A percentile compares a stretch with the other conserved stretches of the same genome.
These are phyloP conservation scores for Macrotrachela quadricornifera DNA, from an alignment of 1,140 invertebrate genomes.

Conservation along the genomic window DNA sequence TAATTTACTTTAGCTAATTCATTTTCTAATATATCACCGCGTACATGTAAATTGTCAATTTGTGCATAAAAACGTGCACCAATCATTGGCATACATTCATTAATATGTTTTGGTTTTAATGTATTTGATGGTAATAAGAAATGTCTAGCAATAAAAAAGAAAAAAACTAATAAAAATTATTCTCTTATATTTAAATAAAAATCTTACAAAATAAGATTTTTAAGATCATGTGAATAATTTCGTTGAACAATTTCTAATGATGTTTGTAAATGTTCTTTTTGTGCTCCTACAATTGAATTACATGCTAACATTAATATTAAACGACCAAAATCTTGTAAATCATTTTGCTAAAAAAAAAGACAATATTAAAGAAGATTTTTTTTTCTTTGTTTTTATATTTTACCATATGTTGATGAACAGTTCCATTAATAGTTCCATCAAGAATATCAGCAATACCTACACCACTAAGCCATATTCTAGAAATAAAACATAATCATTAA, in stretches of 20 bases:
- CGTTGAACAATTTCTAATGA: slow-evolving; percentile 67
- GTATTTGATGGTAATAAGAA: slow-evolving; percentile 47
- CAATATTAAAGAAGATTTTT: not conserved
- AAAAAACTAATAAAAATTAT: too few relatives aligned
- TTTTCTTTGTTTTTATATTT: too few relatives aligned
- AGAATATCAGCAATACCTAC: slow-evolving; percentile 60
- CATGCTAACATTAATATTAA: slow-evolving; percentile 71
- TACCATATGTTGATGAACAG: slow-evolving; percentile 48
- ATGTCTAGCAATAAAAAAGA: not conserved
- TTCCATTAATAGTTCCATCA: slow-evolving; percentile 42
- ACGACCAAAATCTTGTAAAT: slow-evolving; percentile 69
- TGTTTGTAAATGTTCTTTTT: slow-evolving; percentile 49
- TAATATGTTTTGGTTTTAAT: slow-evolving; percentile 48
- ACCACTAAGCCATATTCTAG: slow-evolving; percentile 50
- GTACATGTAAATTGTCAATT: slow-evolving; percentile 62
- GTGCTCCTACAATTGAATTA: slow-evolving; percentile 61
- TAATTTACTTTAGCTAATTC: slow-evolving; percentile 57
- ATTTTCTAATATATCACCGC: slow-evolving; percentile 64
- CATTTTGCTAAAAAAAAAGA: slow-evolving; percentile 47
- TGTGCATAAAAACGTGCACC: slow-evolving; percentile 87
- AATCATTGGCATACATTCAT: slow-evolving; percentile 97
- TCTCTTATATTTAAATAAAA: slow-evolving; percentile 7
- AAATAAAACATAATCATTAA: not conserved
- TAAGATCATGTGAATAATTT: slow-evolving; percentile 67
- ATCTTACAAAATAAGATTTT: slow-evolving; percentile 72